Conservation (phyloP, 2,797 vertebrate genomes). For the Sus cebifrons region DNA sequence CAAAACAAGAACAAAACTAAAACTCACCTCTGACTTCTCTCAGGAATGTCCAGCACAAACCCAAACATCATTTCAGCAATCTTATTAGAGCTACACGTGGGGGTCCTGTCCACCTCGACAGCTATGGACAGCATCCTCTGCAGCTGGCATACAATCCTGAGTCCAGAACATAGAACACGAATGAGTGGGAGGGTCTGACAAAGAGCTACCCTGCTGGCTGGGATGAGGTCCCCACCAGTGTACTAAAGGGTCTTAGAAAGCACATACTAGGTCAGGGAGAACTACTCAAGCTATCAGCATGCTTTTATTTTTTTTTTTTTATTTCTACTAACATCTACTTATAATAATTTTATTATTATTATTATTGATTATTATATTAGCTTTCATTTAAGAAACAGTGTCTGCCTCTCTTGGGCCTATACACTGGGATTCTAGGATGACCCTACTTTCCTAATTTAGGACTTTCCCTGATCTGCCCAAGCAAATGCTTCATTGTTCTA, state of each 20-base stretch:
- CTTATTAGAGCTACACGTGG: slow-evolving; percentile 93
- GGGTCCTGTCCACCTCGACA: slow-evolving; percentile 95
- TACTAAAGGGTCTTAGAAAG: background rate
- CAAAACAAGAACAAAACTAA: slow-evolving; percentile 10
- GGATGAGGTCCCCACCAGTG: background rate
- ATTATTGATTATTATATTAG: background rate
- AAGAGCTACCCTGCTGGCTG: background rate
- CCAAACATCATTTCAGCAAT: slow-evolving; percentile 94
- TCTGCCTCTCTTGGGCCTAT: background rate
- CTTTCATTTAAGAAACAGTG: background rate
- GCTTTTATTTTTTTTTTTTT: background rate
- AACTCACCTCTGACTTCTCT: slow-evolving; percentile 92
- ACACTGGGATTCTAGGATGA: background rate
- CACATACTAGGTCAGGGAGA: background rate
- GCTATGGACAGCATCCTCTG: slow-evolving; percentile 96
- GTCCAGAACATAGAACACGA: slow-evolving; percentile 47
- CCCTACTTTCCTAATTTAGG: background rate
- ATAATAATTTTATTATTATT: background rate
- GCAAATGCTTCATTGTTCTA: background rate
- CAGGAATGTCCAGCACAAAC: slow-evolving; percentile 90
- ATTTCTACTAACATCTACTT: slow-evolving; percentile 43
- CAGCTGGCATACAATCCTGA: slow-evolving; percentile 92
- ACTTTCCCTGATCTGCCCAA: background rate
- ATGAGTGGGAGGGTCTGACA: background rate
- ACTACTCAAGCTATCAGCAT: background rate